These are phyloP conservation scores for Apostichopus leukothele DNA, from an alignment of 53 echinoderm and acorn worm species.

Conservation along the genomic window DNA sequence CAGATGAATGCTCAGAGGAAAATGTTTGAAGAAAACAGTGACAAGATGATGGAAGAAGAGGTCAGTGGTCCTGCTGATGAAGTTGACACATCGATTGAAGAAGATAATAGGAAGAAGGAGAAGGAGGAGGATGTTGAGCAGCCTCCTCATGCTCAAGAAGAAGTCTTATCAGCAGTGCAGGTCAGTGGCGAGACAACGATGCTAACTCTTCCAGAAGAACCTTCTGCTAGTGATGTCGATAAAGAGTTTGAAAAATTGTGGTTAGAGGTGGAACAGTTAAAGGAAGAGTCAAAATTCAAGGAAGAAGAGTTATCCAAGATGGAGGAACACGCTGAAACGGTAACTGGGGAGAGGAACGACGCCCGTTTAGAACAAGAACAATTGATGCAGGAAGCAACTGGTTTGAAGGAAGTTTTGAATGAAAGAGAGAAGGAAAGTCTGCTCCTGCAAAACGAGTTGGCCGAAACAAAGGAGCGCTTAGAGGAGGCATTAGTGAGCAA, in stretches of 20 bases:
- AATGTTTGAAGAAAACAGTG: constrained; percentile 51
- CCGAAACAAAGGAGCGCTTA: constrained; percentile 45
- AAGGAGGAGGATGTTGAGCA: background rate
- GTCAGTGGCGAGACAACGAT: constrained; percentile 35
- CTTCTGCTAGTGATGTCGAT: constrained; percentile 32
- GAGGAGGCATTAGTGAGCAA: constrained; percentile 23
- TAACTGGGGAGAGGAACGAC: constrained; percentile 39
- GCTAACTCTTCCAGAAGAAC: background rate
- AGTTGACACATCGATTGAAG: constrained; percentile 1
- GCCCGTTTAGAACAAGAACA: constrained; percentile 35
- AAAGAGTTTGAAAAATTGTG: constrained; percentile 30
- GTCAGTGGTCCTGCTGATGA: background rate
- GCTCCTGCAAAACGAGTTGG: constrained; percentile 34
- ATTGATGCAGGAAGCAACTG: constrained; percentile 45
- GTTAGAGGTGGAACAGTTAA: constrained; percentile 16
- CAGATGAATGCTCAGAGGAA: constrained; percentile 61
- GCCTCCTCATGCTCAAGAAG: constrained; percentile 8
- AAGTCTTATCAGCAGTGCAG: constrained; percentile 39
- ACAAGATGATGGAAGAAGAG: background rate
- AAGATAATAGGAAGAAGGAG: constrained; percentile 15
- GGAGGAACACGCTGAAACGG: constrained; percentile 17
- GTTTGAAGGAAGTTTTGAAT: constrained; percentile 39
- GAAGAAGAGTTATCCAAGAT: constrained; percentile 64
- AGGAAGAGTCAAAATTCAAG: constrained; percentile 55
- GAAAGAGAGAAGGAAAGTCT: constrained; percentile 58